A percentile compares a stretch with the other conserved stretches of the same genome.
Conservation (phyloP, 2,888 invertebrate genomes). For the Mythimna albipuncta region DNA sequence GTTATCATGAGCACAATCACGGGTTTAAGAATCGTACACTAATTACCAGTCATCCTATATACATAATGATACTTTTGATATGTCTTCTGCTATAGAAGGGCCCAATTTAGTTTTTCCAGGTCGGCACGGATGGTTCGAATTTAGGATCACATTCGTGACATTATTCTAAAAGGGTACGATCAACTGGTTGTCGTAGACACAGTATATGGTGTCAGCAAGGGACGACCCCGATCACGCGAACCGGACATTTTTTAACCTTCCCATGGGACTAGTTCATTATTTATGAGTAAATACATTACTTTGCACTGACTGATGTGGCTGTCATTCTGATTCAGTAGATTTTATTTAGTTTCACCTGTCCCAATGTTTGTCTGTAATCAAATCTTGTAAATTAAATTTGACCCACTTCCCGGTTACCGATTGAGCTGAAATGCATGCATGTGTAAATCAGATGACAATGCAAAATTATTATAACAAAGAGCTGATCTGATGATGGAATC, state of each 20-base stretch:
- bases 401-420: too few species aligned
- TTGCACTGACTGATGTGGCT: constrained; percentile 1
- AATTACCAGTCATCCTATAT: too few species aligned
- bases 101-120: not conserved
- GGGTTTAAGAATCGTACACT: too few species aligned
- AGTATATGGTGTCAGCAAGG: constrained; percentile 9
- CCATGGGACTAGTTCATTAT: constrained; percentile 15
- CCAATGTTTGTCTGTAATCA: too few species aligned
- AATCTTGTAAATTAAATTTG: too few species aligned
- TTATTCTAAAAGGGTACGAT: constrained; percentile 23
- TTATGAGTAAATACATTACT: constrained; percentile 19
- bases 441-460: too few species aligned
- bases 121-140: not conserved
- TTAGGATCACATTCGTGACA: constrained; percentile 16
- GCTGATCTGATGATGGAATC: too few species aligned
- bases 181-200: constrained; percentile 16
- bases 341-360: not conserved
- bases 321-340: not conserved
- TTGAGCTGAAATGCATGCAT: too few species aligned
- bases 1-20: too few species aligned
- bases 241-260: constrained; percentile 10
- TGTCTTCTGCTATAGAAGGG: too few species aligned
- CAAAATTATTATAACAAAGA: too few species aligned
- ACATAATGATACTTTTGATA: too few species aligned
- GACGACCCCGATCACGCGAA: constrained; percentile 12